Percentiles rank a stretch among this genome's conserved stretches.
Conservation (phyloP, 2,113 vertebrate species). For the Mus spicilegus region DNA sequence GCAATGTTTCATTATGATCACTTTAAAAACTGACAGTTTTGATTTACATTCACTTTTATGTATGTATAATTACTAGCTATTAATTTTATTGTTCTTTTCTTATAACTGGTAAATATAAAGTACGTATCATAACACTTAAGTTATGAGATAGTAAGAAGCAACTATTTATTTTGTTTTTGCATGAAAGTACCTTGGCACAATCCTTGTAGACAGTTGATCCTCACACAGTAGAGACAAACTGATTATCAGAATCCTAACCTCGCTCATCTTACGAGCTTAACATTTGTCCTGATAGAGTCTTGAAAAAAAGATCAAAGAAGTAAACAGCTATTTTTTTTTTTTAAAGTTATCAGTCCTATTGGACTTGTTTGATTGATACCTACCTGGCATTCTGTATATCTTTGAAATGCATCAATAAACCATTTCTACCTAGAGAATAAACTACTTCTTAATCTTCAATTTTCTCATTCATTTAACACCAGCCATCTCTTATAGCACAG, state of each 20-base stretch:
- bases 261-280: conserved; percentile 36
- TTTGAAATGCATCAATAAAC: conserved; percentile 57
- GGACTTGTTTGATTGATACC: not conserved
- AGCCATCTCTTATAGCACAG: not conserved
- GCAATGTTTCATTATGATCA: not conserved
- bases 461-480: conserved; percentile 23
- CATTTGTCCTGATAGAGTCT: conserved; percentile 10
- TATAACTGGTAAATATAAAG: conserved; percentile 24
- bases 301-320: conserved; percentile 33
- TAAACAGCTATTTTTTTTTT: not conserved
- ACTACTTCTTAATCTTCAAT: not conserved
- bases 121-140: conserved; percentile 41
- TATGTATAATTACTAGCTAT: not conserved
- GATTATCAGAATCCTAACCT: not conserved
- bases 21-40: not conserved
- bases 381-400: conserved; percentile 6
- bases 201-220: not conserved
- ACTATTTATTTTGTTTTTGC: conserved; percentile 23
- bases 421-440: not conserved
- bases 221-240: not conserved
- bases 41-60: conserved; percentile 1
- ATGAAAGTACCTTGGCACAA: not conserved
- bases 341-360: conserved; percentile 10
- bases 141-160: conserved; percentile 18
- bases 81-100: conserved; percentile 31